phyloP scores from a whole-genome alignment of 2,797 vertebrate genomes.

The Siniperca undulata region DNA sequence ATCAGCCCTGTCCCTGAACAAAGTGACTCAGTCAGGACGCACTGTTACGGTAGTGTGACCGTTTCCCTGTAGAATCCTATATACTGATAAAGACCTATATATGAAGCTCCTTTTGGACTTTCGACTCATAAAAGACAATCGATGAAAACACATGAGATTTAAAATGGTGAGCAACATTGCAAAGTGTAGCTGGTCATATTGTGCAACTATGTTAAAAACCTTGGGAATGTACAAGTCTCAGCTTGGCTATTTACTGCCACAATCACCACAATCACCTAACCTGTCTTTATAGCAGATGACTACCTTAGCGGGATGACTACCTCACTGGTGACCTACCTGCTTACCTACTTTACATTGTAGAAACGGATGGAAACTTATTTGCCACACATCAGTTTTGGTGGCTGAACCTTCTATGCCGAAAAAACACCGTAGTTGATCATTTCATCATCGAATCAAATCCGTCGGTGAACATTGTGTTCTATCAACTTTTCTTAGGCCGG shows the following conservation, averaged over 20 bases:
- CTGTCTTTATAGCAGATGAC: slow-evolving; percentile 50
- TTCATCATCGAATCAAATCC: slow-evolving; percentile 65
- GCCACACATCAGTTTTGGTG: slow-evolving; percentile 6
- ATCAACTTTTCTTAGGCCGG: slow-evolving; percentile 51
- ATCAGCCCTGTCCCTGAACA: slow-evolving; percentile 77
- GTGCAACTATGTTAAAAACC: not conserved
- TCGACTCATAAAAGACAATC: slow-evolving; percentile 43
- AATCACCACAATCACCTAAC: slow-evolving; percentile 39
- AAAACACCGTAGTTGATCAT: slow-evolving; percentile 25
- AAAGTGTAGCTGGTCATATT: not conserved
- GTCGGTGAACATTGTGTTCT: slow-evolving; percentile 28
- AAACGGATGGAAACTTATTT: slow-evolving; percentile 19
- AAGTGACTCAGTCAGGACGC: slow-evolving; percentile 61
- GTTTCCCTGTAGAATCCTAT: slow-evolving; percentile 18
- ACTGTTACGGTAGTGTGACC: not conserved
- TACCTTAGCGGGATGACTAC: not conserved
- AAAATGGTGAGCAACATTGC: not conserved
- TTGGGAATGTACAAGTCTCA: slow-evolving; percentile 10
- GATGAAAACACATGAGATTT: slow-evolving; percentile 29
- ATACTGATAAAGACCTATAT: slow-evolving; percentile 30
- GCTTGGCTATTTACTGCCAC: slow-evolving; percentile 36
- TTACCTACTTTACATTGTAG: slow-evolving; percentile 1
- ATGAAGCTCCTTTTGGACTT: slow-evolving; percentile 56
- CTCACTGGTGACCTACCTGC: slow-evolving; percentile 6
- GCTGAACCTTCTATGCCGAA: slow-evolving; percentile 3